Conservation (phyloP, 2,113 vertebrate species). For the Lophochroa leadbeateri region DNA sequence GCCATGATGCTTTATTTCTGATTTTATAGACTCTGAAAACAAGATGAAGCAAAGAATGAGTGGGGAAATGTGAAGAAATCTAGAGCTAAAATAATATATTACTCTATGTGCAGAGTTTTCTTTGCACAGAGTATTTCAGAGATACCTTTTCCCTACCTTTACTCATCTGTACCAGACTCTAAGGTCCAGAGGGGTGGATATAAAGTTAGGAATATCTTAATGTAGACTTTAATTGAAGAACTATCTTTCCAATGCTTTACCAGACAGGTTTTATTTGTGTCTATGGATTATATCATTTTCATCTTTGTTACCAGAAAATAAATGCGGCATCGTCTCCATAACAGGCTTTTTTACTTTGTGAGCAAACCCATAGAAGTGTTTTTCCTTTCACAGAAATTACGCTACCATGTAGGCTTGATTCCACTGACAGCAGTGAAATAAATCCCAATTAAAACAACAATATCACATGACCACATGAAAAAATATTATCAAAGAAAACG, state of each 20-base stretch:
- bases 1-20: neutral
- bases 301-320: neutral
- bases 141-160: neutral
- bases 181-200: neutral
- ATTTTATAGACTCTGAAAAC: neutral
- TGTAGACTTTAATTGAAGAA: neutral
- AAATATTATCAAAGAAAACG: neutral
- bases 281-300: neutral
- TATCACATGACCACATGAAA: neutral
- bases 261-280: neutral
- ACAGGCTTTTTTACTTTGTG: neutral
- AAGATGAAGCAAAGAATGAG: neutral
- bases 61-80: neutral
- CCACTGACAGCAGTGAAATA: neutral
- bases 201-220: neutral
- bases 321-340: neutral
- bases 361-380: neutral
- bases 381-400: neutral
- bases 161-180: neutral
- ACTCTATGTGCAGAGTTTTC: neutral
- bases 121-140: neutral
- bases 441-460: neutral
- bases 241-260: neutral
- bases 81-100: neutral
- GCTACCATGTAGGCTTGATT: neutral